These are phyloP conservation scores for Drosophila oshimai DNA, from an alignment of 1,140 invertebrate genomes.

Conservation along the genomic window DNA sequence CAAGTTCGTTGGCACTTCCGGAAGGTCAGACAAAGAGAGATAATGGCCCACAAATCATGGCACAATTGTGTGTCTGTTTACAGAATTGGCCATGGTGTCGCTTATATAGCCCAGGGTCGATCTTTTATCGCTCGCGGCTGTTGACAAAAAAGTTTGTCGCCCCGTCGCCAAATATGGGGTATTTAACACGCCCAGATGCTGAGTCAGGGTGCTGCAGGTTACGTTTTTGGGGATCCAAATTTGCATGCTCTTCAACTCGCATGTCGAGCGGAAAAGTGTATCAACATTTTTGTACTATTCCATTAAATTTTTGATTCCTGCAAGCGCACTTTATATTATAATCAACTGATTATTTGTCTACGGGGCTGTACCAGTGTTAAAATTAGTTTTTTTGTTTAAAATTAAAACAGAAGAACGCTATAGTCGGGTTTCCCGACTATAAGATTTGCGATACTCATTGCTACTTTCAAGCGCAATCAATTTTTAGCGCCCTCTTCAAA, in stretches of 20 bases:
- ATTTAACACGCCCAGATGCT: slow-evolving; percentile 6
- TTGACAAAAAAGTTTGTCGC: slow-evolving; percentile 50
- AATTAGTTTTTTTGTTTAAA: no score
- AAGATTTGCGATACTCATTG: no score
- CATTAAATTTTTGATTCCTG: no score
- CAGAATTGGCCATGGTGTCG: slow-evolving; percentile 50
- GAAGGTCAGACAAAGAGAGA: slow-evolving; percentile 39
- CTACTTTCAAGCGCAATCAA: no score
- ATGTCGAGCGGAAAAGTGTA: neutral
- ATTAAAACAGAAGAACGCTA: no score
- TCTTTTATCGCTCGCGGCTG: slow-evolving; percentile 18
- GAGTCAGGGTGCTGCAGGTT: slow-evolving; percentile 1
- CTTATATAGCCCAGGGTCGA: slow-evolving; percentile 52
- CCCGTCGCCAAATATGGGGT: slow-evolving; percentile 11
- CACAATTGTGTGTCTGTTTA: slow-evolving; percentile 32
- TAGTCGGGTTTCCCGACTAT: no score
- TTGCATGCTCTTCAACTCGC: slow-evolving; percentile 5
- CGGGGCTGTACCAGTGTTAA: no score
- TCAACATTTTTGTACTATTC: neutral
- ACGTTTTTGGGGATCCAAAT: neutral
- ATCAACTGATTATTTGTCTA: no score
- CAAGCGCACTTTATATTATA: no score
- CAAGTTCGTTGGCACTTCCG: slow-evolving; percentile 71
- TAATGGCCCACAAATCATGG: slow-evolving; percentile 50
- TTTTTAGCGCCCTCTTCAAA: no score